Evolutionary conservation across 2,797 vertebrate species (phyloP).

Genomic region (Sebastes flavidus): DNA sequence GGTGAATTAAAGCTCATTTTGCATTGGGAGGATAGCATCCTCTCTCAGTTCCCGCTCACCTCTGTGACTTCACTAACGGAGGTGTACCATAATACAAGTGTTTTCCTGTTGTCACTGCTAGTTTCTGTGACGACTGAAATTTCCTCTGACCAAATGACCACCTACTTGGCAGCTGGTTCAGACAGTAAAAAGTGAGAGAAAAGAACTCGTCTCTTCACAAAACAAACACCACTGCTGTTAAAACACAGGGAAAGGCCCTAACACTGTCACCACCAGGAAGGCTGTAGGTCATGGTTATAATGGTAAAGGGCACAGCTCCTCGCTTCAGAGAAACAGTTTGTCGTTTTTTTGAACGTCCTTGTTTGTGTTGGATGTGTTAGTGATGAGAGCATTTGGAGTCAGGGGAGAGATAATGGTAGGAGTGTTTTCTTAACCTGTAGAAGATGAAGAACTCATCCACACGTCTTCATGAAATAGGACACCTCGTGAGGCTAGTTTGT

Average conservation of each 20-base stretch:
- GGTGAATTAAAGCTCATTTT: neutral
- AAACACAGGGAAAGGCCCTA: slow-evolving; percentile 5
- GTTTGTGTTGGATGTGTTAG: neutral
- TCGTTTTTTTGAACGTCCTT: neutral
- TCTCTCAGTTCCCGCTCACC: neutral
- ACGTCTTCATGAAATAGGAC: neutral
- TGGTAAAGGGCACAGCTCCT: neutral
- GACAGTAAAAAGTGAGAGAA: neutral
- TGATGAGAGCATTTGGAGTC: neutral
- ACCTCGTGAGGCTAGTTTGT: neutral
- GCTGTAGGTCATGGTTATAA: neutral
- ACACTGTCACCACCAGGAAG: neutral
- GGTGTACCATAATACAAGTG: neutral
- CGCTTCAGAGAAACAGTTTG: neutral
- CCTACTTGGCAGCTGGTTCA: neutral
- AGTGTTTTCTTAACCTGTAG: neutral
- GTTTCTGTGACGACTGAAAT: slow-evolving; percentile 13
- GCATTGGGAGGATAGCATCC: too few species aligned
- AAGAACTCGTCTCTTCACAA: slow-evolving; percentile 5
- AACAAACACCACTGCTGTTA: slow-evolving; percentile 35
- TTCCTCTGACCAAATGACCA: neutral
- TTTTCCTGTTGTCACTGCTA: slow-evolving; percentile 1
- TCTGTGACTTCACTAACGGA: neutral
- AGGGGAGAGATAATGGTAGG: neutral
- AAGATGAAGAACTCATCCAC: neutral